Conservation (phyloP, 1,140 invertebrate genomes). For the Pygmarrhopalites habei region DNA sequence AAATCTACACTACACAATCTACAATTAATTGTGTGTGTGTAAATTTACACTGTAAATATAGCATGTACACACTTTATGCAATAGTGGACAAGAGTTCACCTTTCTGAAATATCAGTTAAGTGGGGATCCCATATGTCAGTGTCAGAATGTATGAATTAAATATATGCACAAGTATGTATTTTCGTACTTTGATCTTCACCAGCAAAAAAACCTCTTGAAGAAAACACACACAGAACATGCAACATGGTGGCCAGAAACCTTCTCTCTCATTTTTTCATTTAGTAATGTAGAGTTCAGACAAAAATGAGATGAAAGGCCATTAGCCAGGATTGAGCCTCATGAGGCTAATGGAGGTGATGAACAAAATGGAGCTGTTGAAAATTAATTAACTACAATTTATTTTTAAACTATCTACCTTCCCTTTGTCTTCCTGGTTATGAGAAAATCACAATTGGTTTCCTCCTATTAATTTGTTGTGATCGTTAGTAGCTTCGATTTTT, state of each 20-base stretch:
- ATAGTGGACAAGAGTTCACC: too few relatives aligned
- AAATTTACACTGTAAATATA: too few relatives aligned
- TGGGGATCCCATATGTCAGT: too few relatives aligned
- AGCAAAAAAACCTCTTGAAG: not conserved
- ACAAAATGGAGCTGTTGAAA: not conserved
- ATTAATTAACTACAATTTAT: not conserved
- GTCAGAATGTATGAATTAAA: not conserved
- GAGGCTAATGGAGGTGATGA: not conserved
- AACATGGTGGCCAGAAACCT: not conserved
- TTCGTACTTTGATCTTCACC: not conserved
- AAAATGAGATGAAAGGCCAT: conserved; percentile 2
- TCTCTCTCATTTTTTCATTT: not conserved
- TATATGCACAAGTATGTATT: not conserved
- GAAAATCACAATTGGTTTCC: not conserved
- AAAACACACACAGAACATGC: not conserved
- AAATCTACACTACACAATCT: too few relatives aligned
- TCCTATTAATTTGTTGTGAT: not conserved
- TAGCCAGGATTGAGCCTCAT: conserved; percentile 2
- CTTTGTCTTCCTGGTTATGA: not conserved
- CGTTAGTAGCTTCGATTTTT: not conserved
- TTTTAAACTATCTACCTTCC: not conserved
- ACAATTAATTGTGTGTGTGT: too few relatives aligned
- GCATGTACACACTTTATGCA: too few relatives aligned
- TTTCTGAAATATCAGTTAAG: too few relatives aligned
- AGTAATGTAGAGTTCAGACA: not conserved